Evolutionary conservation across 30 jellyfish, hydroid and myxozoan genomes (phyloP).

Genomic region (Aurelia sp.): DNA sequence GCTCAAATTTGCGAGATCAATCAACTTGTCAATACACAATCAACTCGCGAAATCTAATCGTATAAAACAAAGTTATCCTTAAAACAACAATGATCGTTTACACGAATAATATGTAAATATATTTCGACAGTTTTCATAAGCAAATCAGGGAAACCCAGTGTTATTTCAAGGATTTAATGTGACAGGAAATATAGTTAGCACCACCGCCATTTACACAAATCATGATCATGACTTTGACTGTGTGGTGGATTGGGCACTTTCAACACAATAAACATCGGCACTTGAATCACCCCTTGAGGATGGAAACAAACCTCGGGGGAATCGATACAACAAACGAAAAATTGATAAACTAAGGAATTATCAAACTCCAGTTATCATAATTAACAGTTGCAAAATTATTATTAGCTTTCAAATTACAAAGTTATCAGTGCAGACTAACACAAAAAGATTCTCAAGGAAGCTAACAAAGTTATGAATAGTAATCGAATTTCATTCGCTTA

Average conservation of each 20-base stretch:
- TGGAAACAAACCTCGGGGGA: too few relatives aligned
- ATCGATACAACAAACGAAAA: too few relatives aligned
- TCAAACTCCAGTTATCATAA: too few relatives aligned
- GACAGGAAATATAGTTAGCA: background rate
- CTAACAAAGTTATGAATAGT: too few relatives aligned
- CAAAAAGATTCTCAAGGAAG: too few relatives aligned
- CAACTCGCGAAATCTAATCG: slow-evolving; percentile 41
- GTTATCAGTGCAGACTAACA: too few relatives aligned
- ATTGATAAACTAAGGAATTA: too few relatives aligned
- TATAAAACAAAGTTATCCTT: slow-evolving; percentile 18
- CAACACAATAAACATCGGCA: too few relatives aligned
- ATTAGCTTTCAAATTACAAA: too few relatives aligned
- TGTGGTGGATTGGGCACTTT: background rate
- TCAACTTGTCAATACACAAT: slow-evolving; percentile 58
- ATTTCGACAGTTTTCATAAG: background rate
- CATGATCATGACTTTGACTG: slow-evolving; percentile 2
- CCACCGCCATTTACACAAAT: slow-evolving; percentile 10
- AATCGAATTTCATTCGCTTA: too few relatives aligned
- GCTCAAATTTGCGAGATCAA: slow-evolving; percentile 57
- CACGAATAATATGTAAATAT: background rate
- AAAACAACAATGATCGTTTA: slow-evolving; percentile 12
- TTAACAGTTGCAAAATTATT: too few relatives aligned
- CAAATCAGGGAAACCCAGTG: background rate
- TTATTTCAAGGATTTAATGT: slow-evolving; percentile 4
- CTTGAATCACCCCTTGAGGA: too few relatives aligned